These are phyloP conservation scores for Cheilosia impressa DNA, from an alignment of 2,888 invertebrate genomes.

Conservation along the genomic window DNA sequence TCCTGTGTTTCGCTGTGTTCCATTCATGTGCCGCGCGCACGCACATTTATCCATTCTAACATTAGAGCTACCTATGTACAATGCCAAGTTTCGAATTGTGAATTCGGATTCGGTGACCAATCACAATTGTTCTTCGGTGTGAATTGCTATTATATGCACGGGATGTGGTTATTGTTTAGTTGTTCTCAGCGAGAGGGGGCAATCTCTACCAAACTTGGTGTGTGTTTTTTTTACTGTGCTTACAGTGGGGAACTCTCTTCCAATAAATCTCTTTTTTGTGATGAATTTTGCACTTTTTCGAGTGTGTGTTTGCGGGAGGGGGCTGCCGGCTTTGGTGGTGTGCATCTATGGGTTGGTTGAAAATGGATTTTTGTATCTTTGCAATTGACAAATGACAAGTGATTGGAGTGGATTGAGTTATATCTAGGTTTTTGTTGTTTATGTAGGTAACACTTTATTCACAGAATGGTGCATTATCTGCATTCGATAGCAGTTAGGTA, in stretches of 20 bases:
- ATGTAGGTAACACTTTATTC: conserved; percentile 53
- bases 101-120: conserved; percentile 80
- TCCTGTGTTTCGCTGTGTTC: conserved; percentile 77
- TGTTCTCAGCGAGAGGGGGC: background rate
- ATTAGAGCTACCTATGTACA: conserved; percentile 59
- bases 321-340: background rate
- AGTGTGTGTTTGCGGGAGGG: conserved; percentile 9
- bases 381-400: conserved; percentile 73
- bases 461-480: conserved; percentile 9
- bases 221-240: conserved; percentile 13
- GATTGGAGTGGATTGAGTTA: conserved; percentile 61
- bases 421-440: conserved; percentile 29
- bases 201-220: conserved; percentile 40
- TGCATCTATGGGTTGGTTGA: conserved; percentile 40
- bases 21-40: conserved; percentile 48
- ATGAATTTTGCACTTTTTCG: conserved; percentile 58
- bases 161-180: conserved; percentile 50
- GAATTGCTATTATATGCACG: conserved; percentile 77
- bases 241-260: conserved; percentile 20
- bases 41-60: conserved; percentile 30
- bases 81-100: conserved; percentile 72
- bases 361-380: conserved; percentile 69
- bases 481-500: background rate
- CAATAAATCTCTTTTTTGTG: conserved; percentile 3
- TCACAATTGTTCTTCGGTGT: conserved; percentile 83